These are phyloP conservation scores for Doryteuthis pealeii DNA, from an alignment of 1,140 invertebrate genomes.

Conservation along the genomic window DNA sequence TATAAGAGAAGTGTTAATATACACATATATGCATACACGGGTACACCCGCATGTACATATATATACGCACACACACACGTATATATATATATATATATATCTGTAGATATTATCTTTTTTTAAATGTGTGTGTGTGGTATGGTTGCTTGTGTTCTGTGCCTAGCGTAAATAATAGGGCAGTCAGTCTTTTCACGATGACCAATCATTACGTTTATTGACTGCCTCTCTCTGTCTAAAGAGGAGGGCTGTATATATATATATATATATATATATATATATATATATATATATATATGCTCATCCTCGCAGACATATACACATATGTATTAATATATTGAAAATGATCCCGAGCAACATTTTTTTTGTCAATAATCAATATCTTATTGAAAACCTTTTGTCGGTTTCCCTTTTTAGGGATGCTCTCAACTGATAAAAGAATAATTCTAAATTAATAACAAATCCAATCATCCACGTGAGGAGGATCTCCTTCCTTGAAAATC, in stretches of 20 bases:
- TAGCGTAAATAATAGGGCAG: no score
- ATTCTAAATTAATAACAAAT: neutral
- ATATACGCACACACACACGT: neutral
- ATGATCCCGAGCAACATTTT: neutral
- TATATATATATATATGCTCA: neutral
- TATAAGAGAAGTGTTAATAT: no score
- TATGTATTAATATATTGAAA: neutral
- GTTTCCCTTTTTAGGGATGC: neutral
- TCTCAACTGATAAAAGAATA: neutral
- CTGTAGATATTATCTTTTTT: no score
- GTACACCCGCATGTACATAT: no score
- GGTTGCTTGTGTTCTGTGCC: no score
- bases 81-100: no score
- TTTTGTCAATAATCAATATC: neutral
- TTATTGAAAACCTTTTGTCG: neutral
- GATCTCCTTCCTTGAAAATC: neutral
- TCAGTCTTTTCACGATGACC: no score
- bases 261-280: neutral
- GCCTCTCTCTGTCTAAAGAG: no score
- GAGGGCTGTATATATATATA: neutral
- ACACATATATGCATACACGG: no score
- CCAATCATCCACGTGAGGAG: neutral
- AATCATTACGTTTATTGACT: no score
- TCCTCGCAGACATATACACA: neutral
- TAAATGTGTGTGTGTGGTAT: no score